phyloP scores from a whole-genome alignment of 1,140 invertebrate genomes.

The Colletes gigas region DNA sequence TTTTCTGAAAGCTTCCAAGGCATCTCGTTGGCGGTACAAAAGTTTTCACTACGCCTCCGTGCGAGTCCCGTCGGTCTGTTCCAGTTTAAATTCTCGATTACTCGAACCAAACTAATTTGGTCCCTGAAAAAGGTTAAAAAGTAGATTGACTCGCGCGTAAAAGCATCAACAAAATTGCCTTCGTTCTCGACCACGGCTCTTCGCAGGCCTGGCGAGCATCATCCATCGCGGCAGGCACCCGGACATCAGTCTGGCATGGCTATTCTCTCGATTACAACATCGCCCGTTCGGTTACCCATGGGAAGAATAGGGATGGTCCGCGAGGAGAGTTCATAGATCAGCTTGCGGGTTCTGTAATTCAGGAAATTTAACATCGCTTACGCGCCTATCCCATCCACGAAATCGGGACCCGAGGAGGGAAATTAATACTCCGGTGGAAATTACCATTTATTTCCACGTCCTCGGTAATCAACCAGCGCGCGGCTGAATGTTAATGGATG shows the following conservation, averaged over 20 bases:
- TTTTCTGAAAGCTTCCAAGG: too few relatives aligned
- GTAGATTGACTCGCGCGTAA: too few relatives aligned
- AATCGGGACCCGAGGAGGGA: conserved; percentile 30
- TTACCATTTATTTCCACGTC: conserved; percentile 66
- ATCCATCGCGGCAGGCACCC: too few relatives aligned
- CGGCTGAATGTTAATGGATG: conserved; percentile 58
- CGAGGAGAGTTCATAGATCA: conserved; percentile 52
- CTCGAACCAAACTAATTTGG: too few relatives aligned
- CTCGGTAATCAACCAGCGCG: conserved; percentile 41
- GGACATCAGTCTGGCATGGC: not conserved
- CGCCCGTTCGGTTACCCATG: not conserved
- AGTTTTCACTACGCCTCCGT: too few relatives aligned
- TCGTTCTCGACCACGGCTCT: too few relatives aligned
- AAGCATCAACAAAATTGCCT: too few relatives aligned
- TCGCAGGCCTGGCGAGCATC: not conserved
- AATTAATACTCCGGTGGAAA: conserved; percentile 46
- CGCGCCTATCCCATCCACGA: conserved; percentile 35
- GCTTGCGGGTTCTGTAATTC: conserved; percentile 55
- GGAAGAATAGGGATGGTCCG: conserved; percentile 19
- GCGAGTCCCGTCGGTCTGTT: too few relatives aligned
- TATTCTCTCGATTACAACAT: conserved; percentile 14
- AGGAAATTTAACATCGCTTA: conserved; percentile 54
- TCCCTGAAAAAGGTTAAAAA: too few relatives aligned
- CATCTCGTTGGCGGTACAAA: too few relatives aligned
- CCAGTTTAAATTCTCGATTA: too few relatives aligned